These are phyloP conservation scores for Herpetotheres cachinnans DNA, from an alignment of 2,113 vertebrate species.

Conservation along the genomic window DNA sequence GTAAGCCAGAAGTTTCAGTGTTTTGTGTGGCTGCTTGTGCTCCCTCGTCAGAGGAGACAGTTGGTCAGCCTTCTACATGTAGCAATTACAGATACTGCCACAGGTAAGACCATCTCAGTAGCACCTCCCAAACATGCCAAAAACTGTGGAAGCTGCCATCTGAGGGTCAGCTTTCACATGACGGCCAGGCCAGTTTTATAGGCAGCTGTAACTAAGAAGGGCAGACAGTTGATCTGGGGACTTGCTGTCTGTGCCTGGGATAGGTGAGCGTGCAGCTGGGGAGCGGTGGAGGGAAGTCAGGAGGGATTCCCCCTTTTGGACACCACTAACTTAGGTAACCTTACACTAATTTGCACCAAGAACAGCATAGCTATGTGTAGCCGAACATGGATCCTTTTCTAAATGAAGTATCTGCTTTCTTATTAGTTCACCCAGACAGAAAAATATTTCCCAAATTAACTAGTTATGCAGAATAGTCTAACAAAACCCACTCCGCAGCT, in stretches of 20 bases:
- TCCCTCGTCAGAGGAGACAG: background rate
- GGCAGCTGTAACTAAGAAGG: background rate
- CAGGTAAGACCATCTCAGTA: background rate
- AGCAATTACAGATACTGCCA: background rate
- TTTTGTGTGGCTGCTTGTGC: background rate
- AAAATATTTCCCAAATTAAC: background rate
- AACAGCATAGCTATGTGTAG: background rate
- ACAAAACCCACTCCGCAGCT: background rate
- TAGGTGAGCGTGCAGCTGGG: fast-evolving
- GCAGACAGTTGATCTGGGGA: background rate
- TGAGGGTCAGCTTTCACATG: background rate
- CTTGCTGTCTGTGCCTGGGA: background rate
- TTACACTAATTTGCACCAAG: background rate
- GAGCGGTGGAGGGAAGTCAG: fast-evolving
- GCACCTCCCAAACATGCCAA: background rate
- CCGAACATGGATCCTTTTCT: background rate
- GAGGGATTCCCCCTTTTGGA: background rate
- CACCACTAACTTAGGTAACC: background rate
- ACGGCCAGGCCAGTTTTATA: background rate
- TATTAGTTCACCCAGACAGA: background rate
- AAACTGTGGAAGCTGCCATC: background rate
- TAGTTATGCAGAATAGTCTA: background rate
- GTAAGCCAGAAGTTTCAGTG: background rate
- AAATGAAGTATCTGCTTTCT: background rate
- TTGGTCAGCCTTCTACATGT: background rate